A percentile compares a stretch with the other conserved stretches of the same genome.
These are phyloP conservation scores for Sycophaga agraensis DNA, from an alignment of 1,140 invertebrate species.

Conservation along the genomic window DNA sequence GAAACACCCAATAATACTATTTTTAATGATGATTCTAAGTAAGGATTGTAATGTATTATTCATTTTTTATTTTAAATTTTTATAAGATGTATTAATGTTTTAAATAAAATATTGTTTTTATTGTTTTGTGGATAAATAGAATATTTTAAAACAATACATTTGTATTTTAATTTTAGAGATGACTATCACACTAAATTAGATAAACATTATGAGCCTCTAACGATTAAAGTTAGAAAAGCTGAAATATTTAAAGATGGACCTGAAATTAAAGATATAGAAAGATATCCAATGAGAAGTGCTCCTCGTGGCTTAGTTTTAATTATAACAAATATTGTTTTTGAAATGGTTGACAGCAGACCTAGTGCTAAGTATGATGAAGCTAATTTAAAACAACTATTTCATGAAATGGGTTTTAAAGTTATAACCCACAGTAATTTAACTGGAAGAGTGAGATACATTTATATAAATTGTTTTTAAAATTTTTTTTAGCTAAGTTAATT, in stretches of 20 bases:
- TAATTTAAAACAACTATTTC: slow-evolving; percentile 58
- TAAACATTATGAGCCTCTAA: slow-evolving; percentile 31
- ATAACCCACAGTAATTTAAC: slow-evolving; percentile 49
- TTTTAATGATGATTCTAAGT: slow-evolving; percentile 21
- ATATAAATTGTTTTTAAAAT: background rate
- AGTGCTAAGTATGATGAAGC: slow-evolving; percentile 58
- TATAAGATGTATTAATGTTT: slow-evolving; percentile 1
- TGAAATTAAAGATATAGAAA: slow-evolving; percentile 34
- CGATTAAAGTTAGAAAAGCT: slow-evolving; percentile 46
- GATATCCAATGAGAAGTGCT: slow-evolving; percentile 58
- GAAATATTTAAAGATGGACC: slow-evolving; percentile 43
- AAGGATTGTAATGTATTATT: no score
- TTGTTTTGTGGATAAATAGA: background rate
- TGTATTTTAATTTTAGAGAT: slow-evolving; percentile 33
- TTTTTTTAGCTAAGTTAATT: background rate
- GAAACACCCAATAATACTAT: slow-evolving; percentile 18
- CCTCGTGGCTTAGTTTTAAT: slow-evolving; percentile 63
- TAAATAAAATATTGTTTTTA: background rate
- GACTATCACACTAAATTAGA: slow-evolving; percentile 37
- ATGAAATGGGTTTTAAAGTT: slow-evolving; percentile 60
- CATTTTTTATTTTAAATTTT: background rate
- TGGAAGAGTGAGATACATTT: slow-evolving; percentile 40
- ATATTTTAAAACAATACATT: background rate
- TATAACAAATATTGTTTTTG: slow-evolving; percentile 58
- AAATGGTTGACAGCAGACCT: slow-evolving; percentile 37